phyloP scores from a whole-genome alignment of 2,113 vertebrate genomes.

The Aleadryas rufinucha region DNA sequence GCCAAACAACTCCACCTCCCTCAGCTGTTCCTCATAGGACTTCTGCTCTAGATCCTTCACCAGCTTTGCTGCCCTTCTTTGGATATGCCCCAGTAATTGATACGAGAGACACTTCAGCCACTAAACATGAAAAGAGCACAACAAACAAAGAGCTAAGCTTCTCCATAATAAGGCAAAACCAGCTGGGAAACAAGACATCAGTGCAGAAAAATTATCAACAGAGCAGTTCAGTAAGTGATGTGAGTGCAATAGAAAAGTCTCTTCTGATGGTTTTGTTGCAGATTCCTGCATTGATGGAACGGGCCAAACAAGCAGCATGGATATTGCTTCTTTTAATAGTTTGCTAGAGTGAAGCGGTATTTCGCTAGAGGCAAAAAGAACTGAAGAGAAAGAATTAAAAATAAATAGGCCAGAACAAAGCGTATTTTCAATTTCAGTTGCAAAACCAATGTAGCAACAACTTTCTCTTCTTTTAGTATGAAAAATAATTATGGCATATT shows the following conservation, averaged over 20 bases:
- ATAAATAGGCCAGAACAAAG: slow-evolving; percentile 62
- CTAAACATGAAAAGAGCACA: neutral
- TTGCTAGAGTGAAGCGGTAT: neutral
- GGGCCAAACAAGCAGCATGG: neutral
- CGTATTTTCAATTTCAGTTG: slow-evolving; percentile 55
- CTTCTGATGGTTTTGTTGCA: neutral
- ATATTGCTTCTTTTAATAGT: slow-evolving; percentile 1
- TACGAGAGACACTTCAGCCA: neutral
- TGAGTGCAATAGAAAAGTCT: neutral
- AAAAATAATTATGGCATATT: slow-evolving; percentile 40
- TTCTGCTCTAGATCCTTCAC: neutral
- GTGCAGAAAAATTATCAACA: neutral
- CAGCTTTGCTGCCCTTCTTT: neutral
- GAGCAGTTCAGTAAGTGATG: neutral
- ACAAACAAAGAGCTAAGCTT: neutral
- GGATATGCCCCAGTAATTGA: neutral
- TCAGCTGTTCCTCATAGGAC: neutral
- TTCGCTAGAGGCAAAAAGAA: slow-evolving; percentile 43
- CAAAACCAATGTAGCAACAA: slow-evolving; percentile 25
- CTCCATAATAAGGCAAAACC: neutral
- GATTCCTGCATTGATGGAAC: neutral
- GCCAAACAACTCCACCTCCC: neutral
- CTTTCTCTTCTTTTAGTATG: slow-evolving; percentile 16
- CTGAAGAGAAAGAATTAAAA: slow-evolving; percentile 59
- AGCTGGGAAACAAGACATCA: neutral